phyloP scores from a whole-genome alignment of 2,113 vertebrate genomes.

The Bothrops jararaca region DNA sequence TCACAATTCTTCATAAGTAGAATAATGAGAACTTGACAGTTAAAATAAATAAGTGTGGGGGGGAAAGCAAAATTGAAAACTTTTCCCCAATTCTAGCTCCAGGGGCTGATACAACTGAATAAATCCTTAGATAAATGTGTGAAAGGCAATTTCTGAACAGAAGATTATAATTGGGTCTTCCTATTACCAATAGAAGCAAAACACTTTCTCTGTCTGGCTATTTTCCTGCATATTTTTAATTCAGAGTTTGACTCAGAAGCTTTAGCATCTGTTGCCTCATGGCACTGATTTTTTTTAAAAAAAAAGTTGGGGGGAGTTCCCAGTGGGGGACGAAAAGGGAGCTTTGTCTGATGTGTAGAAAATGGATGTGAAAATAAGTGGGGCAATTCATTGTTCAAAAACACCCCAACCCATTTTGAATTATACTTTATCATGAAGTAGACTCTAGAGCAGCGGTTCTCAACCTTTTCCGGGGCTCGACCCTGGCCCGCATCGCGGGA shows the following conservation, averaged over 20 bases:
- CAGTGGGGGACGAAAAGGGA: neutral
- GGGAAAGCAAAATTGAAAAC: neutral
- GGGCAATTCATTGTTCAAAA: neutral
- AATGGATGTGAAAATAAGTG: neutral
- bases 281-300: neutral
- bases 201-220: neutral
- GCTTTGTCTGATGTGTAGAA: neutral
- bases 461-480: no score
- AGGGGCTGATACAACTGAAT: neutral
- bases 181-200: neutral
- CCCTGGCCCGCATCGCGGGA: no score
- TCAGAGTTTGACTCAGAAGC: neutral
- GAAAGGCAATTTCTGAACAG: neutral
- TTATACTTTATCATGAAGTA: neutral
- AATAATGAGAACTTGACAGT: neutral
- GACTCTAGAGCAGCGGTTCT: neutral
- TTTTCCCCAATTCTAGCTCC: neutral
- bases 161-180: neutral
- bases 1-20: neutral
- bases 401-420: no score
- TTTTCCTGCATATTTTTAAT: neutral
- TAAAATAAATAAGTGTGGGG: neutral
- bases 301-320: neutral
- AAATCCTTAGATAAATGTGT: neutral
- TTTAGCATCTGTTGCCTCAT: neutral